Evolutionary conservation across 2,113 vertebrate genomes (phyloP), one percentile per base, ranked within the genome.

Genomic region (Copsychus sechellarum): DNA sequence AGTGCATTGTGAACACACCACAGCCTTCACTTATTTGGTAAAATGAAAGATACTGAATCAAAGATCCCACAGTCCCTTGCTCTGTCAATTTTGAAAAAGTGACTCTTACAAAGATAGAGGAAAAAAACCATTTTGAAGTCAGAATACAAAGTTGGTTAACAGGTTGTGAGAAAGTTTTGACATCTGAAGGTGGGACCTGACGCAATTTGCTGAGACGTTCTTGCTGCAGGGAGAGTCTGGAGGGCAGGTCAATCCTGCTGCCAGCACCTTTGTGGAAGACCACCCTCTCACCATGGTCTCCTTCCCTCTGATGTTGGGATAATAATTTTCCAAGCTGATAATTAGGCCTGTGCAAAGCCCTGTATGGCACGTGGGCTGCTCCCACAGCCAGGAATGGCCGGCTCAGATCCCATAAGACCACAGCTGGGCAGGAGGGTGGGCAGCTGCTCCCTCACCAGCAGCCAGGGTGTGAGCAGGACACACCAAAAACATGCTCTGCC

Each of bases 331-430:
- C 64, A 81, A 85, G 53, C 15, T 74, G 60, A 54, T 57, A 51
- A 56, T 7, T 60, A 53, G 56, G 53, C 14, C 15, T 8, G 29
- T n/a, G 54, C 7, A 12, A 42, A 47, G 26, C 40, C 24, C 29
- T 69, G 34, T 60, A 60, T 9, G 29, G 78, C 43, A 76, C 2
- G 1, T 4, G 25, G 40, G 56, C 86, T 57, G 51, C 56, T 91
- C 18, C 70, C 43, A 12, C 19, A 25, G 28, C 36, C 1, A 3
- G 40, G 60, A 79, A 51, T 6, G 16, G 29, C 43, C 0, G 0
- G 24, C 24, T 84, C 4, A 6, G 33, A 51, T 40, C 12, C 26
- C 0, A 0, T n/a, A 61, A 33, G 28, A 33, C 42, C 53, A 34
- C 0, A 14, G 43, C n/a, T 28, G 21, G 43, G 21, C 40, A 73